phyloP scores from a whole-genome alignment of 2,113 vertebrate species.

The Glaucidium brasilianum region DNA sequence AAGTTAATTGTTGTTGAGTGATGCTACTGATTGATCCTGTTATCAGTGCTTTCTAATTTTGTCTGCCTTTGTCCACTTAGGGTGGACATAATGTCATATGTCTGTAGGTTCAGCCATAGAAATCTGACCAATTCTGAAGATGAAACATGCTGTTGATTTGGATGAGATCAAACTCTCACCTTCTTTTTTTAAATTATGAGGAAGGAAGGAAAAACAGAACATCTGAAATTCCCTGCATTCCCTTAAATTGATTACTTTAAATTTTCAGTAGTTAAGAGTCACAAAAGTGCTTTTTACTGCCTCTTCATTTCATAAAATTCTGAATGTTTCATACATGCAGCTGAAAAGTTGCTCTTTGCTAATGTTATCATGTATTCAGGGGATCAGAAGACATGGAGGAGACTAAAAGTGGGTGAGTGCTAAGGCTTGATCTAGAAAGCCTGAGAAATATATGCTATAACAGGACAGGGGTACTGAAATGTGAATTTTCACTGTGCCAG shows the following conservation, averaged over 20 bases:
- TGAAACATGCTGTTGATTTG: background rate
- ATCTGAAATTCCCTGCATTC: background rate
- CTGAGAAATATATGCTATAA: accelerated
- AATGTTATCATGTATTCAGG: background rate
- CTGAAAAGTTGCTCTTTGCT: background rate
- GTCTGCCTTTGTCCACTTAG: background rate
- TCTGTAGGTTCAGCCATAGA: background rate
- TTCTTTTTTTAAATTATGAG: background rate
- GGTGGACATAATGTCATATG: background rate
- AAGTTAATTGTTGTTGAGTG: background rate
- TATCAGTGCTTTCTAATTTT: background rate
- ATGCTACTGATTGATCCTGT: background rate
- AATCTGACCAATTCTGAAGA: background rate
- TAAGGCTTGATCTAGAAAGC: background rate
- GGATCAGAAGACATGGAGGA: background rate
- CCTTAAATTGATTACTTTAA: background rate
- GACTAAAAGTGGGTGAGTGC: background rate
- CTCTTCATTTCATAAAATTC: background rate
- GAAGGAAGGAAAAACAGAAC: background rate
- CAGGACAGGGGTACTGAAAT: background rate
- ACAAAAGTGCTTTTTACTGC: background rate
- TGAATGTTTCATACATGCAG: background rate
- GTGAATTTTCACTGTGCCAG: background rate
- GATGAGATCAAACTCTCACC: background rate
- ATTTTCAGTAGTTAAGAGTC: background rate